A percentile compares a stretch with the other conserved stretches of the same genome.
Conservation (phyloP, 2,888 invertebrate species). For the Eupithecia inturbata region DNA sequence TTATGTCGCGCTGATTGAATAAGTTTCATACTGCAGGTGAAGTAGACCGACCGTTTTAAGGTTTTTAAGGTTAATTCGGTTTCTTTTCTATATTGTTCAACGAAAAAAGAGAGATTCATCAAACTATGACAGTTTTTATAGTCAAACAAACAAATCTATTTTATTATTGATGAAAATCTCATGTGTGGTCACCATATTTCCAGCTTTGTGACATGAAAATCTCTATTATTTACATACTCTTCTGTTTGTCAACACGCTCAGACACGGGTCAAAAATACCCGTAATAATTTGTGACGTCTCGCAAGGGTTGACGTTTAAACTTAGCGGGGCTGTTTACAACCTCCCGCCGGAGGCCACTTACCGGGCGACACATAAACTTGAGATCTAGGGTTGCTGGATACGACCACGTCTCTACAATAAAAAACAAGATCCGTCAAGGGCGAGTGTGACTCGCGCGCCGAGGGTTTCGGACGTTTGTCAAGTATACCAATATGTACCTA, state of each 20-base stretch:
- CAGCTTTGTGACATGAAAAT: neutral
- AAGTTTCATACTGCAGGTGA: neutral
- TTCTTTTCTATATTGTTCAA: too few relatives aligned
- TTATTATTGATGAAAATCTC: neutral
- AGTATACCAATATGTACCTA: too few relatives aligned
- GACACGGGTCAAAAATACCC: slow-evolving; percentile 59
- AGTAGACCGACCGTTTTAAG: too few relatives aligned
- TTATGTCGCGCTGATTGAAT: neutral
- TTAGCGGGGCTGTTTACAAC: slow-evolving; percentile 73
- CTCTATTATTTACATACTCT: slow-evolving; percentile 8
- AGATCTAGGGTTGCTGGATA: slow-evolving; percentile 58
- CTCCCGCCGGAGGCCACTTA: slow-evolving; percentile 66
- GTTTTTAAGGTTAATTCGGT: neutral
- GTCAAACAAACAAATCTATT: too few relatives aligned
- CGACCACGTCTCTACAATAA: slow-evolving; percentile 22
- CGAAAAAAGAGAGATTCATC: too few relatives aligned
- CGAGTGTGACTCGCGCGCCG: too few relatives aligned
- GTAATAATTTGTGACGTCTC: slow-evolving; percentile 71
- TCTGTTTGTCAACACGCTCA: slow-evolving; percentile 62
- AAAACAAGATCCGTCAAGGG: too few relatives aligned
- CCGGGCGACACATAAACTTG: slow-evolving; percentile 65
- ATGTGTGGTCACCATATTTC: neutral
- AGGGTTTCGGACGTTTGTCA: too few relatives aligned
- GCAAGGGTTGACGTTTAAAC: slow-evolving; percentile 75
- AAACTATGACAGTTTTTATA: too few relatives aligned